Evolutionary conservation across 1,140 invertebrate species (phyloP).

Genomic region (Theocolax elegans): DNA sequence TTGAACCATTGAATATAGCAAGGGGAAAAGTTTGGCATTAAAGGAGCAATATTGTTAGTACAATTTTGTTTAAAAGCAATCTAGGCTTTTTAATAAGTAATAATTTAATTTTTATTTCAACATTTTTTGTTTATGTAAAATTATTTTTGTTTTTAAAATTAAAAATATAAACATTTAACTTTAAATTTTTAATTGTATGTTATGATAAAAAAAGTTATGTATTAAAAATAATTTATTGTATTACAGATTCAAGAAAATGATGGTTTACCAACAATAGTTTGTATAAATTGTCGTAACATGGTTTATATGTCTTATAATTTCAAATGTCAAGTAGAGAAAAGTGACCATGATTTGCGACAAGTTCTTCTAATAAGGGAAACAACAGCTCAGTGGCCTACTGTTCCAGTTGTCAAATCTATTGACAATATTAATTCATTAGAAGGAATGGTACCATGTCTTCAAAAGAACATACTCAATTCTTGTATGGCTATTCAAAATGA

Average conservation of each 20-base stretch:
- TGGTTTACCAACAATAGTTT: conserved; percentile 62
- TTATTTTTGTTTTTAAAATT: neutral
- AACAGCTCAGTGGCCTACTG: conserved; percentile 16
- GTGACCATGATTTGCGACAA: conserved; percentile 51
- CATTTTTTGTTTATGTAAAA: neutral
- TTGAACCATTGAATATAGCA: conserved; percentile 38
- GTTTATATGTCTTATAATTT: conserved; percentile 63
- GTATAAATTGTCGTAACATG: conserved; percentile 57
- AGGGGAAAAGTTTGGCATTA: conserved; percentile 29
- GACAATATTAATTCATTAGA: conserved; percentile 21
- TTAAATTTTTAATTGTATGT: too few species aligned
- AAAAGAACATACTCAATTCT: conserved; percentile 27
- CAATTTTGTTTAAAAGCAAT: neutral
- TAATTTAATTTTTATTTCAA: too few species aligned
- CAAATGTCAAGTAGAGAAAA: conserved; percentile 62
- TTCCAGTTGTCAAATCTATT: conserved; percentile 17
- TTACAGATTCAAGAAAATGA: conserved; percentile 62
- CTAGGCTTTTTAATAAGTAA: neutral
- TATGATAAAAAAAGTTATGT: neutral
- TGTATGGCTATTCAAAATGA: conserved; percentile 13
- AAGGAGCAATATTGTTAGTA: conserved; percentile 18
- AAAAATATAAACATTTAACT: neutral
- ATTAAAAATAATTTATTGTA: conserved; percentile 12
- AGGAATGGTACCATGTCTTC: conserved; percentile 8
- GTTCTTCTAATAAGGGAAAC: conserved; percentile 46